Evolutionary conservation across 92 coral and sea anemone genomes (phyloP).

Genomic region (Scolanthus callimorphus): DNA sequence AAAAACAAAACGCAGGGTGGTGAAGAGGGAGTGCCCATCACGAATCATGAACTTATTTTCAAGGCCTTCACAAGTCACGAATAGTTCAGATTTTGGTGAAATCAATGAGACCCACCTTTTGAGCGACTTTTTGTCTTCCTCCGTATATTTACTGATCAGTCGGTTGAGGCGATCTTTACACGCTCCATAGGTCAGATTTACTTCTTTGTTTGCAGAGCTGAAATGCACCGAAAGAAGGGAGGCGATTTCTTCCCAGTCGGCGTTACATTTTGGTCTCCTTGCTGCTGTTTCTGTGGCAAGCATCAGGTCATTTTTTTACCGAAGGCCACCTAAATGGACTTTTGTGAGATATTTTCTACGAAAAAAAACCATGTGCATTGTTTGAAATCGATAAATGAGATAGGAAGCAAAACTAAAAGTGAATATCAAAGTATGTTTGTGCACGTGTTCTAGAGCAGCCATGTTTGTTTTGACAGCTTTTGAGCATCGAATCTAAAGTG

Average conservation of each 20-base stretch:
- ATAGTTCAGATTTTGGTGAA: background rate
- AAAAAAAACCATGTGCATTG: background rate
- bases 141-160: conserved; percentile 30
- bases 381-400: no score
- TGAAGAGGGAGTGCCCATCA: no score
- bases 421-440: no score
- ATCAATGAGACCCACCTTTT: conserved; percentile 25
- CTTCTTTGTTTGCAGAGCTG: conserved; percentile 1
- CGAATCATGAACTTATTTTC: no score
- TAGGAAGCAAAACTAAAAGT: no score
- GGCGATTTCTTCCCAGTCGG: no score
- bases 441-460: background rate
- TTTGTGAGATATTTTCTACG: background rate
- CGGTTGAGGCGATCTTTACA: conserved; percentile 40
- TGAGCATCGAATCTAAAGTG: background rate
- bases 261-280: conserved; percentile 32
- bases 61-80: no score
- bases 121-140: conserved; percentile 42
- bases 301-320: background rate
- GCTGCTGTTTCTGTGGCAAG: conserved; percentile 58
- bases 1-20: no score
- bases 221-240: background rate
- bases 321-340: background rate
- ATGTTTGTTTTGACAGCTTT: background rate
- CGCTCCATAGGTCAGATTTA: conserved; percentile 44